These are phyloP conservation scores for Artibeus lituratus DNA, from an alignment of 2,797 vertebrate species.

Conservation along the genomic window DNA sequence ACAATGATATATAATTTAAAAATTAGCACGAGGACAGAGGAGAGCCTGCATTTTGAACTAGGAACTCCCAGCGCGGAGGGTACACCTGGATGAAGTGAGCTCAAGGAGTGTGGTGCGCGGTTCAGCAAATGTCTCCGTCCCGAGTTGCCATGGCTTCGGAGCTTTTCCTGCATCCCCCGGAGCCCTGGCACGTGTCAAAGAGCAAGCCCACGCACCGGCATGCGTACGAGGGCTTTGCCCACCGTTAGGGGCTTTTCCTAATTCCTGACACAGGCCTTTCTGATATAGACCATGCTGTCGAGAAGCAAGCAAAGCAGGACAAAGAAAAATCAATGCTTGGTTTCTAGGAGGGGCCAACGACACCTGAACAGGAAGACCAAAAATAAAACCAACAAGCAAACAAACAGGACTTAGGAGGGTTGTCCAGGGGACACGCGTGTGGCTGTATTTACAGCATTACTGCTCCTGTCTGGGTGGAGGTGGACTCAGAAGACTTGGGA, in stretches of 20 bases:
- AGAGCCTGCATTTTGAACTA: slow-evolving; percentile 78
- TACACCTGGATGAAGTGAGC: slow-evolving; percentile 80
- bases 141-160: slow-evolving; percentile 62
- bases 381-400: not conserved
- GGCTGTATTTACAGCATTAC: not conserved
- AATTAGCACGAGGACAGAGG: slow-evolving; percentile 82
- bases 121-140: slow-evolving; percentile 75
- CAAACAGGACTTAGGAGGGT: not conserved
- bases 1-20: slow-evolving; percentile 84
- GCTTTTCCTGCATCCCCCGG: slow-evolving; percentile 62
- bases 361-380: slow-evolving; percentile 49
- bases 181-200: slow-evolving; percentile 73
- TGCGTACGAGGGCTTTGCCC: not conserved
- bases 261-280: slow-evolving; percentile 35
- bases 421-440: slow-evolving; percentile 52
- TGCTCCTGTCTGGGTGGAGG: not conserved
- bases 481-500: not conserved
- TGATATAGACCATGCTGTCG: not conserved
- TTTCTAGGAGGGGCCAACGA: slow-evolving; percentile 56
- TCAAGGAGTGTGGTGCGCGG: slow-evolving; percentile 71
- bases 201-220: slow-evolving; percentile 58
- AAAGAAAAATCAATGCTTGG: not conserved
- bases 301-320: slow-evolving; percentile 26
- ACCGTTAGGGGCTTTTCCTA: slow-evolving; percentile 25
- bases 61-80: slow-evolving; percentile 78